phyloP scores from a whole-genome alignment of 2,113 vertebrate genomes.

The Halichoeres trimaculatus region DNA sequence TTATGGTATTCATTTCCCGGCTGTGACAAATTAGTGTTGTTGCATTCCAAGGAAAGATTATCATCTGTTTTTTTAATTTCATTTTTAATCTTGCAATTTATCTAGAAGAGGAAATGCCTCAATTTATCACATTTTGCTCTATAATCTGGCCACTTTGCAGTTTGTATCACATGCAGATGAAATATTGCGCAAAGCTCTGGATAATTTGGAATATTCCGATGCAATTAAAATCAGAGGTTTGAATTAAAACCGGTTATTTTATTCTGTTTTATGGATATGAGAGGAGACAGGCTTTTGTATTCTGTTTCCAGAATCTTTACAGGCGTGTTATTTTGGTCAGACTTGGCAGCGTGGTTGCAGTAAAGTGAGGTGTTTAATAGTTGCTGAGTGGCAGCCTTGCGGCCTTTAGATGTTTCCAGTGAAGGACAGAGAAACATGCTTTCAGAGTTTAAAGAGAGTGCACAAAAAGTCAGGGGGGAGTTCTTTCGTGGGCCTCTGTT shows the following conservation, averaged over 20 bases:
- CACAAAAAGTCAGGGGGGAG: slow-evolving; percentile 82
- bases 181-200: background rate
- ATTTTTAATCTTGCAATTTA: slow-evolving; percentile 36
- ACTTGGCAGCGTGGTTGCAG: slow-evolving; percentile 38
- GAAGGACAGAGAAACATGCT: slow-evolving; percentile 80
- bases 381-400: slow-evolving; percentile 48
- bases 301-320: slow-evolving; percentile 13
- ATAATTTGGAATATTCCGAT: background rate
- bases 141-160: slow-evolving; percentile 20
- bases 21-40: slow-evolving; percentile 57
- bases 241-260: slow-evolving; percentile 5
- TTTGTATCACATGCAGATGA: slow-evolving; percentile 3
- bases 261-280: slow-evolving; percentile 30
- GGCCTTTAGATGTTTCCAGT: slow-evolving; percentile 83
- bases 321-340: slow-evolving; percentile 31
- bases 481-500: slow-evolving; percentile 25
- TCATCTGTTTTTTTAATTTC: slow-evolving; percentile 23
- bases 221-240: background rate
- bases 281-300: background rate
- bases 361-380: slow-evolving; percentile 45
- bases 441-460: slow-evolving; percentile 78
- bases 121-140: slow-evolving; percentile 18
- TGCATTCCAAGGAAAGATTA: slow-evolving; percentile 38
- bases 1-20: slow-evolving; percentile 58
- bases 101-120: slow-evolving; percentile 13